Evolutionary conservation across 2,888 invertebrate species (phyloP).

Genomic region (Atrina japonica): DNA sequence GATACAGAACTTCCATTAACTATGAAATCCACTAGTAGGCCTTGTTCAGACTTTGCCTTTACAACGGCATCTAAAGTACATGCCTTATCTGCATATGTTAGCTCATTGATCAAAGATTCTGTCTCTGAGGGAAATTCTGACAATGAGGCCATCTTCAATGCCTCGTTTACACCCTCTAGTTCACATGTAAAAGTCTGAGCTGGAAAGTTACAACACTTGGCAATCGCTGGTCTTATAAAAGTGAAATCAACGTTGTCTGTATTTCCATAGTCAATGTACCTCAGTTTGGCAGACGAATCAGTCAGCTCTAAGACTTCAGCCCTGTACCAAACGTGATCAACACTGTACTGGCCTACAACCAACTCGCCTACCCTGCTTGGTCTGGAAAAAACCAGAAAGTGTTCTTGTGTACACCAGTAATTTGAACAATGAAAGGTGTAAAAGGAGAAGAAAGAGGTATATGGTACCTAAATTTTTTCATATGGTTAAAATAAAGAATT

Average conservation of each 20-base stretch:
- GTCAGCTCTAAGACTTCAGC: constrained; percentile 53
- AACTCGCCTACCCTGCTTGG: constrained; percentile 50
- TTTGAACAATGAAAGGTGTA: no score
- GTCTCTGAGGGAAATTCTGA: not conserved
- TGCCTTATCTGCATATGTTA: constrained; percentile 10
- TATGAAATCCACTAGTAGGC: constrained; percentile 18
- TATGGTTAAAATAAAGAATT: no score
- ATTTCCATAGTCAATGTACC: constrained; percentile 76
- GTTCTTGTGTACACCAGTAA: no score
- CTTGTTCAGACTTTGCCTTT: constrained; percentile 21
- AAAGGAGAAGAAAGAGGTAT: no score
- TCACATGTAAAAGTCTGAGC: constrained; percentile 65
- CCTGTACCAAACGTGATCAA: constrained; percentile 65
- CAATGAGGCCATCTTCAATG: not conserved
- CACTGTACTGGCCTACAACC: constrained; percentile 51
- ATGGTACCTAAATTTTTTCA: no score
- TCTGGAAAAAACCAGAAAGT: constrained; percentile 10
- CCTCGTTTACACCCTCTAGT: constrained; percentile 46
- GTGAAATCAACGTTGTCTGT: constrained; percentile 47
- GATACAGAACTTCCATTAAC: not conserved
- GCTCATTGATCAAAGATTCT: constrained; percentile 7
- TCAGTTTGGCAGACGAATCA: constrained; percentile 44
- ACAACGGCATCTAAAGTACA: constrained; percentile 5
- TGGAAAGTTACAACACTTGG: constrained; percentile 48
- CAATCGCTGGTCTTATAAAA: constrained; percentile 51